Evolutionary conservation across 2,797 vertebrate species (phyloP), one percentile per base, ranked within the genome.

Genomic region (Anguilla marmorata): DNA sequence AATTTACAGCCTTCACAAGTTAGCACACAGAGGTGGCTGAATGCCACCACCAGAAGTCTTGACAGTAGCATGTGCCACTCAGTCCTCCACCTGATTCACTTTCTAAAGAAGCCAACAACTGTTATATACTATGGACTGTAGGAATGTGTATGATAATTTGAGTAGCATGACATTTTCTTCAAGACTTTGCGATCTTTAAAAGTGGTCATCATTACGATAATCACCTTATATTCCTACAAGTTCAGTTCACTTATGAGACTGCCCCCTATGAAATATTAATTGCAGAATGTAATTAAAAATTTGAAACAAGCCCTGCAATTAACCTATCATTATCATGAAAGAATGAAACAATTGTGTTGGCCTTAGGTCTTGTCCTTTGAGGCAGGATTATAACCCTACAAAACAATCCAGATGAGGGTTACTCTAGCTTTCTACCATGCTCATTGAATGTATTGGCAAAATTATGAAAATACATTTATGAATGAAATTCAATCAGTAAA

Each of bases 271-370:
- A 87, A 87, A 87, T 87, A 87, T 87, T 87, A 54, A 80, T 27
- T 58, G 54, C 37, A 82, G n/a, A 82, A 60, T 87, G 52, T 82
- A 87, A 87, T 87, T 87, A 79, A 41, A 45, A 12, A 45, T 60
- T 87, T 56, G 33, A 82, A 56, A 54, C 52, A 63, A 37, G 86
- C 58, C 76, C 79, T 60, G 86, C 86, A 82, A 87, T 87, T 74
- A 87, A 87, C 80, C 21, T 56, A 82, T 76, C 86, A 87, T 87
- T 80, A 87, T 74, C 86, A 87, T 54, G 79, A 87, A 87, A 82
- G 56, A 87, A 60, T 54, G 52, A 60, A 50, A 56, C 86, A 69
- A 86, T 79, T 79, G 72, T 69, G 52, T 52, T 76, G 66, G 66
- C 74, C 52, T 87, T 27, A 56, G 69, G 56, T 50, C 24, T 79